phyloP scores from a whole-genome alignment of 2,797 vertebrate genomes.

The Cirrhinus molitorella region DNA sequence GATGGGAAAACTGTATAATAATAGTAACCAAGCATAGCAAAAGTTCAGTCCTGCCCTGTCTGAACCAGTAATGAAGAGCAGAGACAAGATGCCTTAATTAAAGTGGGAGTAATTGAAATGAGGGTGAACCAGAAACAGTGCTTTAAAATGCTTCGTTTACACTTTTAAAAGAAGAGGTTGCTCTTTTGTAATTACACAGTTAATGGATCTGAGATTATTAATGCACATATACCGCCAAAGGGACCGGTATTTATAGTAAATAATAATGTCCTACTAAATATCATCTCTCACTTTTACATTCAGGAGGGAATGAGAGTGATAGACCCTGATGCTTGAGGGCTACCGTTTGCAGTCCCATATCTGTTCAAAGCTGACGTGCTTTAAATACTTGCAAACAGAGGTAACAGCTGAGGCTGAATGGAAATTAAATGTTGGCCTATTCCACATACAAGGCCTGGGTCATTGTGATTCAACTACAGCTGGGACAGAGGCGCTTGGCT shows the following conservation, averaged over 20 bases:
- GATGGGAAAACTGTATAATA: constrained; percentile 41
- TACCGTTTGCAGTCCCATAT: neutral
- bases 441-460: neutral
- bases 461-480: neutral
- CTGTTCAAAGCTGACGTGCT: constrained; percentile 12
- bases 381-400: neutral
- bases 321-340: neutral
- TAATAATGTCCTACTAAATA: constrained; percentile 38
- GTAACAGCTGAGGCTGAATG: constrained; percentile 6
- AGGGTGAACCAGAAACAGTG: constrained; percentile 1
- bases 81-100: constrained; percentile 52
- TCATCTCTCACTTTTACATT: constrained; percentile 40
- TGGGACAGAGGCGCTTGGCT: neutral
- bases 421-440: constrained; percentile 15
- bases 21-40: constrained; percentile 41
- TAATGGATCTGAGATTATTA: constrained; percentile 79
- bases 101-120: constrained; percentile 42
- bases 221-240: constrained; percentile 70
- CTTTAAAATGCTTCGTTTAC: constrained; percentile 52
- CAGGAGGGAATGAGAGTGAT: constrained; percentile 2
- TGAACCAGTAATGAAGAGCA: constrained; percentile 32
- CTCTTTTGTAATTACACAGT: constrained; percentile 69
- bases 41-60: constrained; percentile 35
- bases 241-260: constrained; percentile 37
- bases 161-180: constrained; percentile 43